Evolutionary conservation across 2,113 vertebrate species (phyloP).

Genomic region (Eidolon helvum): DNA sequence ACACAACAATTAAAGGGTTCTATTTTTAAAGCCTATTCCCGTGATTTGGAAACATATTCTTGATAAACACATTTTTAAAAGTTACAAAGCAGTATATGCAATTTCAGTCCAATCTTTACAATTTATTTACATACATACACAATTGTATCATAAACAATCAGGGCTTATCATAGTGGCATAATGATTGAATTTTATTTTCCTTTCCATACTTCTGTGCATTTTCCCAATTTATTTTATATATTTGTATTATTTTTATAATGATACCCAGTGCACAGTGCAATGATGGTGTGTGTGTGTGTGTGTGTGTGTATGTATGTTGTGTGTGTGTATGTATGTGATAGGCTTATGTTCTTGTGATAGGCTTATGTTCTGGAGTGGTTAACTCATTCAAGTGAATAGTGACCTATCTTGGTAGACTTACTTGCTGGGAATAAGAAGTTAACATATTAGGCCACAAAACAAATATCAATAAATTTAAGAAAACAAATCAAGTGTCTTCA

Average conservation of each 20-base stretch:
- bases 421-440: background rate
- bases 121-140: background rate
- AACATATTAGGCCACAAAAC: background rate
- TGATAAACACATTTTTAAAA: background rate
- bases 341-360: background rate
- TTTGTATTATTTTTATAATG: background rate
- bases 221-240: background rate
- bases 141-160: background rate
- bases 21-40: background rate
- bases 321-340: no score
- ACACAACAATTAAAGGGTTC: background rate
- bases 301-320: no score
- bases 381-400: background rate
- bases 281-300: background rate
- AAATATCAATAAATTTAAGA: no score
- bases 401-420: background rate
- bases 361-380: background rate
- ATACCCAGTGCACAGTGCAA: no score
- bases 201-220: background rate
- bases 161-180: background rate
- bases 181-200: background rate
- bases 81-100: background rate
- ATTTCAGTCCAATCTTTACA: background rate
- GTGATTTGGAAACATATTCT: background rate
- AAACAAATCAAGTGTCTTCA: no score